Evolutionary conservation across 2,888 invertebrate genomes (phyloP), one percentile per base, ranked within the genome.

Genomic region (Nephrotoma guestfalica): DNA sequence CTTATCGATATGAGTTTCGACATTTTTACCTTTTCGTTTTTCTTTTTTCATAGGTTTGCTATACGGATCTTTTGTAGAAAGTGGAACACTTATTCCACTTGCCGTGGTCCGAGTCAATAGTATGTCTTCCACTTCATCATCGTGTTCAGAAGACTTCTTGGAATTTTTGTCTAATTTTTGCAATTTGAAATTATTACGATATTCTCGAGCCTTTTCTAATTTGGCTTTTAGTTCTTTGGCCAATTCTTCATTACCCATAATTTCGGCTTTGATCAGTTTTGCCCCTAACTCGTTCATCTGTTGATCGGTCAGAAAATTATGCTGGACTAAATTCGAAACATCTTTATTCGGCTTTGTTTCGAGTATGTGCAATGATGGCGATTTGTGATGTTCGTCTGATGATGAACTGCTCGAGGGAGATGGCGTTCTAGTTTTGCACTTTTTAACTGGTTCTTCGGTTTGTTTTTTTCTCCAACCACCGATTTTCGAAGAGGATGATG

Each of bases 241-340:
- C 86, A 96, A 90, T 88, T 93, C 93, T 90, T 90, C 92, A 90
- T 98, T 95, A 18, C 98, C 98, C 93, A 97, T 94, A 89, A 99
- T 94, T 93, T 99, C 98, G 13, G 99, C 98, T 92, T 98, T 98
- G 0, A 99, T 92, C 88, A 98, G 94, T 92, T 96, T 97, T 1
- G 98, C 97, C 71, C 95, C 97, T 83, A 99, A 91, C 89, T 95
- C 95, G 92, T 99, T 99, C 93, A 98, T 94, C 91, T 99, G 96
- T 88, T 95, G 94, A 91, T 96, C 95, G 84, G 95, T 94, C 18
- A 96, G 91, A 88, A 93, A 93, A 86, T 91, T 57, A 86, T 57
- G 41, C 9, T 30, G 1, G 84, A 15, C 9, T 40, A 18, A 11
- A 43, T 87, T 86, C 18, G 83, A 86, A 3, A 88, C 87, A n/a